phyloP scores from a whole-genome alignment of 2,113 vertebrate genomes.

The Pedionomus torquatus region DNA sequence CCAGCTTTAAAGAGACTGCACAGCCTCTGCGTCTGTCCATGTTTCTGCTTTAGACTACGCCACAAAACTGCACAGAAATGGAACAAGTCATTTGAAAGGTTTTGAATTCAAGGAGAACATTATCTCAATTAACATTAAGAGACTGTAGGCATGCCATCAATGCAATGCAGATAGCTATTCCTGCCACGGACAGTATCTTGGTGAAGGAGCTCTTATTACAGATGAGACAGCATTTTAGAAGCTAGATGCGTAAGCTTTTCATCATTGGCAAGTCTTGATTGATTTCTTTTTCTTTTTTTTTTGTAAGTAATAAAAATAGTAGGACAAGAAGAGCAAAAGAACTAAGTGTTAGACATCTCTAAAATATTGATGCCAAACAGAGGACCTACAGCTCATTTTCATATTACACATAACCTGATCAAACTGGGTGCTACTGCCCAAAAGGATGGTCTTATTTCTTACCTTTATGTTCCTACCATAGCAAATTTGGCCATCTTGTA shows the following conservation, averaged over 20 bases:
- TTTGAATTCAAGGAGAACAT: not conserved
- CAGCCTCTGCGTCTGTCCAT: rapidly evolving
- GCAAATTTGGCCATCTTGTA: not conserved
- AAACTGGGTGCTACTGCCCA: not conserved
- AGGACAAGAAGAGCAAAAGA: not conserved
- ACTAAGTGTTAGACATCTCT: not conserved
- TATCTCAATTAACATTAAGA: not conserved
- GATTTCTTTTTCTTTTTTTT: not conserved
- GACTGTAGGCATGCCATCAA: not conserved
- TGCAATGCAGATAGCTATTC: not conserved
- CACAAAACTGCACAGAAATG: not conserved
- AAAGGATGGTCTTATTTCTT: not conserved
- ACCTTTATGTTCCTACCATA: not conserved
- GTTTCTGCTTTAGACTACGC: not conserved
- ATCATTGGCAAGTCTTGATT: not conserved
- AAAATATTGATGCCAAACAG: not conserved
- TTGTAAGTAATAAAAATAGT: not conserved
- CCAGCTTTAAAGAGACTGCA: not conserved
- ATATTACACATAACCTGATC: not conserved
- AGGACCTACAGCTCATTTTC: not conserved
- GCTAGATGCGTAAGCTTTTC: not conserved
- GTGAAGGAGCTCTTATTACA: not conserved
- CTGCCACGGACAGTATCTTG: not conserved
- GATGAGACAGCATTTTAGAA: constrained; percentile 29
- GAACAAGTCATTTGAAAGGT: not conserved